phyloP scores from a whole-genome alignment of 1,140 invertebrate species.

The Eumaeus atala region DNA sequence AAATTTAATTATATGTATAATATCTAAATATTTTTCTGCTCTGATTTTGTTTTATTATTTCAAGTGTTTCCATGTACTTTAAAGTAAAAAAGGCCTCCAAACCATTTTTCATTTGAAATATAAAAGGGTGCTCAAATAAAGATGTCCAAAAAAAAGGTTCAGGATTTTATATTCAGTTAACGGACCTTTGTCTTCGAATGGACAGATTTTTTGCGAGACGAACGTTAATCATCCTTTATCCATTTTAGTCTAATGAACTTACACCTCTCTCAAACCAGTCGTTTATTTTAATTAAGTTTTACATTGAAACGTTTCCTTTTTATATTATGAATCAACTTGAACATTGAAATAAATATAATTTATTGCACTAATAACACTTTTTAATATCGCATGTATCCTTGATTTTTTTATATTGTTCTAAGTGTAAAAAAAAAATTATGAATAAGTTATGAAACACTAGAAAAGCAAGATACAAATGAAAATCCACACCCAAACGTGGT shows the following conservation, averaged over 20 bases:
- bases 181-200: conserved; percentile 4
- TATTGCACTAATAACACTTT: no score
- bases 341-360: background rate
- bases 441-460: no score
- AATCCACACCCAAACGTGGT: no score
- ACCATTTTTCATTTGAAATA: conserved; percentile 3
- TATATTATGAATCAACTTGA: background rate
- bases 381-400: no score
- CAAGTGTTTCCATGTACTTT: background rate
- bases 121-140: conserved; percentile 9
- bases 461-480: no score
- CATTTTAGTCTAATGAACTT: conserved; percentile 7
- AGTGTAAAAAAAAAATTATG: no score
- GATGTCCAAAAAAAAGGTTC: conserved; percentile 3
- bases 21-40: no score
- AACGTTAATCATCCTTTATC: conserved; percentile 6
- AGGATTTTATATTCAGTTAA: conserved; percentile 5
- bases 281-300: conserved; percentile 10
- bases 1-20: no score
- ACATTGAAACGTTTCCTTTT: background rate
- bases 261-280: background rate
- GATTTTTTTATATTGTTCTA: no score
- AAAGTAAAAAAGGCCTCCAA: conserved; percentile 3
- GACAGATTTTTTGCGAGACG: conserved; percentile 5
- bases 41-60: no score